These are phyloP conservation scores for Martes martes DNA, from an alignment of 2,113 vertebrate genomes.

Conservation along the genomic window DNA sequence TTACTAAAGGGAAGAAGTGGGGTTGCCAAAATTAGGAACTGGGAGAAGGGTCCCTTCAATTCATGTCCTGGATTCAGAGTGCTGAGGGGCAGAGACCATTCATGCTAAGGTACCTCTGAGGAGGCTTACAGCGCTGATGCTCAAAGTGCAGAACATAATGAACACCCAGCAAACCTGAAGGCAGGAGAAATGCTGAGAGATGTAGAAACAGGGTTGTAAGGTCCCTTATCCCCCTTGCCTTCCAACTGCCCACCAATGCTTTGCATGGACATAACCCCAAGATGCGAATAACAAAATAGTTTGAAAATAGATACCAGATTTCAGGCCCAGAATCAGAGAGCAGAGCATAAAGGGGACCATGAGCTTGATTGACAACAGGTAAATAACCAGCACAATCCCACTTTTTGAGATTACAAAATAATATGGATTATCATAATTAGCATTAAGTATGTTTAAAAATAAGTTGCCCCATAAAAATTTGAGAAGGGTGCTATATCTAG, in stretches of 20 bases:
- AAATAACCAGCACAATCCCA: background rate
- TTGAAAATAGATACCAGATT: background rate
- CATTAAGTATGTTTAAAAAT: background rate
- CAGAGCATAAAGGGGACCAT: background rate
- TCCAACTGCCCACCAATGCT: background rate
- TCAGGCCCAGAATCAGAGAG: accelerated
- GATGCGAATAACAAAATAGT: background rate
- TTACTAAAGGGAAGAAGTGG: background rate
- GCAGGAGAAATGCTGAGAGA: background rate
- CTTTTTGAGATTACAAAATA: background rate
- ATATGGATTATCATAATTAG: background rate
- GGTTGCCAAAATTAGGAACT: background rate
- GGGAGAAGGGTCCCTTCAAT: background rate
- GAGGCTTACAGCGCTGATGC: background rate
- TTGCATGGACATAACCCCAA: background rate
- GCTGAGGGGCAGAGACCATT: accelerated
- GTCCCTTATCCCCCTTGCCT: background rate
- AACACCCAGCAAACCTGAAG: background rate
- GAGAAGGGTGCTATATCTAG: background rate
- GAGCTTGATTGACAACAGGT: background rate
- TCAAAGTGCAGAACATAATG: background rate
- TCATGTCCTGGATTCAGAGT: background rate
- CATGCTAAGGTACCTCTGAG: background rate
- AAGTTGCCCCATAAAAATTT: background rate
- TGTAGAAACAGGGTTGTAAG: background rate